Evolutionary conservation across 2,888 invertebrate species (phyloP).

Genomic region (Carpatolechia fugitivella): DNA sequence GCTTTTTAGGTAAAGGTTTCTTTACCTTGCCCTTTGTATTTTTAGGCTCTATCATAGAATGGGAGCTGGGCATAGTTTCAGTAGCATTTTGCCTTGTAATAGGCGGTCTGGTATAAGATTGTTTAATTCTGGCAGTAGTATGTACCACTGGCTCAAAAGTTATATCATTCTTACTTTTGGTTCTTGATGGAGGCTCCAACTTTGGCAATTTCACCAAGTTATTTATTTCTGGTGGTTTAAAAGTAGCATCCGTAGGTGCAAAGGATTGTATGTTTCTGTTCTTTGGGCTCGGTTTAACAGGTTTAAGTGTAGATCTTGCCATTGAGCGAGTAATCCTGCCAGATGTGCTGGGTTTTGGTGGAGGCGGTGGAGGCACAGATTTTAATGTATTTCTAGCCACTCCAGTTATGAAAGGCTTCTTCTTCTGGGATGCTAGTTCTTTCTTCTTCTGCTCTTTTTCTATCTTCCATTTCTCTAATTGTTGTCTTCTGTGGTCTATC

Average conservation of each 20-base stretch:
- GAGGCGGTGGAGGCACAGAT: slow-evolving; percentile 47
- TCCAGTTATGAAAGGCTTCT: slow-evolving; percentile 62
- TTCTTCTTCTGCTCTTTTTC: slow-evolving; percentile 63
- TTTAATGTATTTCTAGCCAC: slow-evolving; percentile 45
- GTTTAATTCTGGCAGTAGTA: slow-evolving; percentile 18
- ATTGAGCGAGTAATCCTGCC: slow-evolving; percentile 64
- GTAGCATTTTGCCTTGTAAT: slow-evolving; percentile 22
- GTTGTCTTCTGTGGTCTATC: slow-evolving; percentile 48
- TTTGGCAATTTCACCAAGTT: slow-evolving; percentile 39
- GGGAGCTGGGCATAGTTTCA: slow-evolving; percentile 15
- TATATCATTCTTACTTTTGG: slow-evolving; percentile 32
- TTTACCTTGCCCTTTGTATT: slow-evolving; percentile 26
- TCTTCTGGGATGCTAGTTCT: slow-evolving; percentile 47
- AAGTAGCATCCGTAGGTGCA: slow-evolving; percentile 75
- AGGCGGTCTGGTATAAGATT: slow-evolving; percentile 24
- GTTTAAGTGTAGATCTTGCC: slow-evolving; percentile 28
- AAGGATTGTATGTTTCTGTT: slow-evolving; percentile 46
- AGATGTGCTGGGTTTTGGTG: slow-evolving; percentile 48
- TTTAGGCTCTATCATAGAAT: slow-evolving; percentile 21
- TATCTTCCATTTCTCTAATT: slow-evolving; percentile 65
- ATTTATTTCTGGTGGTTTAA: slow-evolving; percentile 65
- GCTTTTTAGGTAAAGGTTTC: slow-evolving; percentile 16
- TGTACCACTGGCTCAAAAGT: slow-evolving; percentile 42
- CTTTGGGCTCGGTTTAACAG: slow-evolving; percentile 20
- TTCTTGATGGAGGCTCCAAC: slow-evolving; percentile 33